Conservation (phyloP, 2,888 invertebrate species). For the Leptinotarsa haldemani region DNA sequence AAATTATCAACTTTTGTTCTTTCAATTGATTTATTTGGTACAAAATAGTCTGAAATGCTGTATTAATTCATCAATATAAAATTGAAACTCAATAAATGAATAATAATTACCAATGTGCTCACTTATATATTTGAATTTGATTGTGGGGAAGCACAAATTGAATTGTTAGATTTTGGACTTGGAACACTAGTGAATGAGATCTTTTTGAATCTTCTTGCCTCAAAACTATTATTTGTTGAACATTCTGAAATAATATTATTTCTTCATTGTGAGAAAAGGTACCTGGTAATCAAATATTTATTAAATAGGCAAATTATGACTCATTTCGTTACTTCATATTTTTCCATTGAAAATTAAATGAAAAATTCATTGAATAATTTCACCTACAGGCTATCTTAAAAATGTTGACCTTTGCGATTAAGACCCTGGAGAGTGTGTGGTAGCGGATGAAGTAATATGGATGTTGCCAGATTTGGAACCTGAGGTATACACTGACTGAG, state of each 20-base stretch:
- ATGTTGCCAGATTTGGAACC: slow-evolving; percentile 12
- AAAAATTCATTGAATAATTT: neutral
- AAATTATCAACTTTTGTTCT: slow-evolving; percentile 21
- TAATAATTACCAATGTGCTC: slow-evolving; percentile 15
- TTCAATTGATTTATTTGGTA: slow-evolving; percentile 16
- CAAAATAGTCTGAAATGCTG: slow-evolving; percentile 15
- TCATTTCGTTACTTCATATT: too few species aligned
- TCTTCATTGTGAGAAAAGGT: neutral
- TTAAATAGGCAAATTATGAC: neutral
- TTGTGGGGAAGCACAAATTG: slow-evolving; percentile 17
- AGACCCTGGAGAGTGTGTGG: slow-evolving; percentile 6
- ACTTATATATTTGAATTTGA: slow-evolving; percentile 15
- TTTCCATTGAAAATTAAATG: too few species aligned
- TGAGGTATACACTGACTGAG: neutral
- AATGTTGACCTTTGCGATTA: slow-evolving; percentile 3
- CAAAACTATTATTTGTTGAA: slow-evolving; percentile 12
- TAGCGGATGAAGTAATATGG: neutral
- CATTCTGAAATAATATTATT: slow-evolving; percentile 15
- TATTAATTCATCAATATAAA: slow-evolving; percentile 6
- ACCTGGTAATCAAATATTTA: slow-evolving; percentile 6
- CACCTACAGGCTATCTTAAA: neutral
- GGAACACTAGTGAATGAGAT: neutral
- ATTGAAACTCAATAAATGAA: slow-evolving; percentile 16
- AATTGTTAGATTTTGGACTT: slow-evolving; percentile 1
- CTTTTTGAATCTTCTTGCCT: slow-evolving; percentile 2